Conservation (phyloP, 1,140 invertebrate genomes). For the Panagrolaimus sp. region DNA sequence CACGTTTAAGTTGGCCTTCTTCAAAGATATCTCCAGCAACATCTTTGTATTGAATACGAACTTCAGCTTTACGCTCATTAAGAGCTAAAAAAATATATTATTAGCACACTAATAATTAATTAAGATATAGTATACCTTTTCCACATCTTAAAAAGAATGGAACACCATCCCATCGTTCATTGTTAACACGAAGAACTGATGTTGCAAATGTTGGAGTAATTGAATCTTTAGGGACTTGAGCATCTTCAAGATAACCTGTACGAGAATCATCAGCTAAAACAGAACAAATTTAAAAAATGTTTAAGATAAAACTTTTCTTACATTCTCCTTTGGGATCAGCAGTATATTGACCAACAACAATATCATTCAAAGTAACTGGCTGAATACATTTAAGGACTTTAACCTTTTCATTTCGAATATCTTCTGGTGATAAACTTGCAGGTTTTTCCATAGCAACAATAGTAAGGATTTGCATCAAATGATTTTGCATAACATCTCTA, state of each 20-base stretch:
- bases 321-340: constrained; percentile 72
- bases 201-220: constrained; percentile 88
- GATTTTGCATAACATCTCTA: constrained; percentile 78
- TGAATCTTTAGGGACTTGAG: constrained; percentile 81
- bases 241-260: constrained; percentile 86
- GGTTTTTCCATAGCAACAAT: constrained; percentile 99
- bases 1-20: constrained; percentile 74
- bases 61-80: constrained; percentile 96
- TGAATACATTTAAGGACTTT: constrained; percentile 86
- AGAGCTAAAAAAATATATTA: constrained; percentile 66
- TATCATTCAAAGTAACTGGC: constrained; percentile 71
- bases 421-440: constrained; percentile 82
- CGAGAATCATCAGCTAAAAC: constrained; percentile 69
- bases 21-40: constrained; percentile 90
- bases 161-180: constrained; percentile 97
- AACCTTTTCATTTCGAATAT: constrained; percentile 92
- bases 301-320: constrained; percentile 20
- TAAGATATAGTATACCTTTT: constrained; percentile 67
- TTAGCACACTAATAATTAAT: too few species aligned
- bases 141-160: constrained; percentile 95
- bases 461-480: constrained; percentile 90
- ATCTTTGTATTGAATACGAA: constrained; percentile 91
- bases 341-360: constrained; percentile 93
- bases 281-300: constrained; percentile 10
- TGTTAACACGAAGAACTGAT: constrained; percentile 80